Evolutionary conservation across 1,140 invertebrate species (phyloP).

Genomic region (Drosophila yakuba): DNA sequence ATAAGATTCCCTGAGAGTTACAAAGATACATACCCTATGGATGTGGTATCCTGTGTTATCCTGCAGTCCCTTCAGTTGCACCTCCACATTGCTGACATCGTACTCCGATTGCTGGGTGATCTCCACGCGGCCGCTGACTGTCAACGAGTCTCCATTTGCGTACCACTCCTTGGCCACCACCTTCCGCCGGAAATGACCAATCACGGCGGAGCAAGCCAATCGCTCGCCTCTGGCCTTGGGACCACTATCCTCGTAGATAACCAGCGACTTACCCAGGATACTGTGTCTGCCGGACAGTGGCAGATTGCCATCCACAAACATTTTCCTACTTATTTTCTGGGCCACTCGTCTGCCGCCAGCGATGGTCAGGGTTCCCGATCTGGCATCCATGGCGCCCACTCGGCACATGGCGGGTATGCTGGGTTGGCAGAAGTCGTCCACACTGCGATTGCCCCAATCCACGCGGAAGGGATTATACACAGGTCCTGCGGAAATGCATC

Average conservation of each 20-base stretch:
- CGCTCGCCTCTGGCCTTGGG: conserved; percentile 94
- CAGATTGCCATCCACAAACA: conserved; percentile 92
- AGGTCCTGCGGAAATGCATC: conserved; percentile 92
- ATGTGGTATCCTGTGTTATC: conserved; percentile 91
- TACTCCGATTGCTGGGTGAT: conserved; percentile 94
- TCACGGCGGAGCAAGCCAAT: conserved; percentile 94
- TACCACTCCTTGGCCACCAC: conserved; percentile 95
- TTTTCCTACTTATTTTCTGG: conserved; percentile 88
- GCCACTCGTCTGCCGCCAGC: conserved; percentile 89
- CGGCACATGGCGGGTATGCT: conserved; percentile 87
- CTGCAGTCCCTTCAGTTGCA: conserved; percentile 90
- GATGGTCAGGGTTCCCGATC: conserved; percentile 90
- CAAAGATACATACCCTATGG: conserved; percentile 88
- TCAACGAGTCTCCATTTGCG: conserved; percentile 89
- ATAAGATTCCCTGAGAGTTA: no score
- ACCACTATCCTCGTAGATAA: conserved; percentile 94
- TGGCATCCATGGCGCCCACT: conserved; percentile 89
- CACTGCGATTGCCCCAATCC: conserved; percentile 85
- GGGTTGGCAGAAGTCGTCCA: conserved; percentile 86
- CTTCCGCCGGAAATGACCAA: conserved; percentile 91
- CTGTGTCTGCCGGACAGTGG: conserved; percentile 91
- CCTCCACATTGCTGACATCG: conserved; percentile 92
- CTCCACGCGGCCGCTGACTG: conserved; percentile 91
- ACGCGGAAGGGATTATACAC: conserved; percentile 93
- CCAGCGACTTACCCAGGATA: conserved; percentile 93